Evolutionary conservation across 1,140 invertebrate genomes (phyloP), one percentile per base, ranked within the genome.

Genomic region (Platorchestia sp.): DNA sequence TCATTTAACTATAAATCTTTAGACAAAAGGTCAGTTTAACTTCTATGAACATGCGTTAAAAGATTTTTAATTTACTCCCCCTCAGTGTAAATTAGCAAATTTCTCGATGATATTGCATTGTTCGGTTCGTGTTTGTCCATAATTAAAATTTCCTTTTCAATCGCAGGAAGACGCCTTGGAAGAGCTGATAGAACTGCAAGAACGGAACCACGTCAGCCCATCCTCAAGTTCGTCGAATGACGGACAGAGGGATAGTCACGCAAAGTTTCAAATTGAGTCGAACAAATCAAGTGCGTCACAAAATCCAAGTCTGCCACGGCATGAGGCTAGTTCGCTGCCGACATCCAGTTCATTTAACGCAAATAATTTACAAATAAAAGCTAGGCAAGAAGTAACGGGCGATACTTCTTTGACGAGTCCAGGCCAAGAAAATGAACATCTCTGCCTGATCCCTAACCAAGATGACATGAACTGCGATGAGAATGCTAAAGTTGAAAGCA

Each of bases 141-240:
- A 16, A 47, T 19, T 47, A 16, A 93, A 44, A 0, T 93, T 93
- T 0, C 36, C 14, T 14, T 36, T 36, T 75, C 59, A 3, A 10
- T 3, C 59, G 14, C 91, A 93, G 91, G 45, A 93, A 45, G 16
- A 42, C 22, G 91, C 44, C 10, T 14, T 93, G 45, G 91, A 93
- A 47, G 91, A 93, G 40, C 45, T 93, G 3, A 93, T 93, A 27
- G 91, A 93, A 93, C 45, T 93, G 45, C 91, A 93, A 36, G 91
- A 93, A 7, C 89, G 89, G 89, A 93, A 93, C 16, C 45, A 93
- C 10, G 91, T 10, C 16, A 45, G 22, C 45, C 0, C 19, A 45
- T 40, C 36, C 10, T 47, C 43, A 7, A n/a, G 22, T 19, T 44
- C 91, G 7, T 6, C 10, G 42, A 5, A 7, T 27, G 41, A 22